Conservation (phyloP, 2,797 vertebrate species). For the Phaenicophaeus curvirostris region DNA sequence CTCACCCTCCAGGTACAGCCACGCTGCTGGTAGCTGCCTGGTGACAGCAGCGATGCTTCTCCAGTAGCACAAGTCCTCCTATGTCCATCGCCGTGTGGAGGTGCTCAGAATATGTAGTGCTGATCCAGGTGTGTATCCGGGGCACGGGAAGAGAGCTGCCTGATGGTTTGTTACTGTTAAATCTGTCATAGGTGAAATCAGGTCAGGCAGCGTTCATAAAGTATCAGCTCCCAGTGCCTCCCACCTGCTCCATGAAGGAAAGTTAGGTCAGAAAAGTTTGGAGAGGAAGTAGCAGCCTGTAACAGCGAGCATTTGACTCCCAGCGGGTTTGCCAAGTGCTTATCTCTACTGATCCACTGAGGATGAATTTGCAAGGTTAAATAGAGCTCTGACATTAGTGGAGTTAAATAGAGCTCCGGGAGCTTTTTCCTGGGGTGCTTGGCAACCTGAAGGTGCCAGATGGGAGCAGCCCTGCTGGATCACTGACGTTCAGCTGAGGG, state of each 20-base stretch:
- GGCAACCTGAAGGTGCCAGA: not conserved
- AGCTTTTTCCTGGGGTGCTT: not conserved
- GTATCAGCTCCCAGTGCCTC: not conserved
- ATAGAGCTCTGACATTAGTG: not conserved
- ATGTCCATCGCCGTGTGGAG: accelerated
- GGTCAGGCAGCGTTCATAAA: not conserved
- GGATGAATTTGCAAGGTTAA: constrained; percentile 20
- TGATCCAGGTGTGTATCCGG: not conserved
- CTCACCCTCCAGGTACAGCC: not conserved
- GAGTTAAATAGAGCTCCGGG: not conserved
- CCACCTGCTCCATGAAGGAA: not conserved
- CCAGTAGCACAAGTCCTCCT: accelerated
- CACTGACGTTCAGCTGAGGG: not conserved
- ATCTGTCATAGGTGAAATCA: not conserved
- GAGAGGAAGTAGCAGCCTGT: not conserved
- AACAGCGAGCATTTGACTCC: not conserved
- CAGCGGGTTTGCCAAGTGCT: not conserved
- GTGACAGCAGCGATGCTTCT: not conserved
- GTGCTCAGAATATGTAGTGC: accelerated
- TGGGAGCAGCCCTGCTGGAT: accelerated
- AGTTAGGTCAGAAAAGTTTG: not conserved
- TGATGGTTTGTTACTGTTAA: not conserved
- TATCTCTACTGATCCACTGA: constrained; percentile 20
- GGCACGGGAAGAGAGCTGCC: not conserved
- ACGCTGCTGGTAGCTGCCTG: not conserved